These are phyloP conservation scores for Prunella himalayana DNA, from an alignment of 2,113 vertebrate genomes.

Conservation along the genomic window DNA sequence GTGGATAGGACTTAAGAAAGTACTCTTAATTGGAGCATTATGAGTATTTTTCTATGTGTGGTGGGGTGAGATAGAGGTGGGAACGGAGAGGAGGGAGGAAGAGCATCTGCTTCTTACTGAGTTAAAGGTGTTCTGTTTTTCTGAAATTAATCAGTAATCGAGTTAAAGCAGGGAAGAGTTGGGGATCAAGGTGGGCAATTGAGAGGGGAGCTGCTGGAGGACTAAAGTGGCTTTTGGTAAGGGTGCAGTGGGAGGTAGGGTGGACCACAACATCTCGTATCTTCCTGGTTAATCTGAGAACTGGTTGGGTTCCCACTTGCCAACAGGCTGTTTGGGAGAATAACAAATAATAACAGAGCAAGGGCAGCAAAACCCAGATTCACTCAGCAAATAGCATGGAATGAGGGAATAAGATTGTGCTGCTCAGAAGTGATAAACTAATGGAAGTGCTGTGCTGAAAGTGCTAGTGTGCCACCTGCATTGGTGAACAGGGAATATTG, in stretches of 20 bases:
- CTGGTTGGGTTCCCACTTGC: background rate
- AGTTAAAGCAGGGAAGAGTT: background rate
- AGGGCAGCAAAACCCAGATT: background rate
- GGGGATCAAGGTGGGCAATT: background rate
- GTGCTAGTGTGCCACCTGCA: background rate
- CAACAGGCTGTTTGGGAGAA: background rate
- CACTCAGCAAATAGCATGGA: rapidly evolving
- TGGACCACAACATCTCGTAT: rapidly evolving
- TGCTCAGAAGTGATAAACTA: background rate
- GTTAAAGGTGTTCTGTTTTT: background rate
- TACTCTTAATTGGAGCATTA: background rate
- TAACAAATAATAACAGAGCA: background rate
- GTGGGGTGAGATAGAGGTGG: background rate
- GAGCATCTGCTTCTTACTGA: background rate
- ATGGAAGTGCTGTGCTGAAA: background rate
- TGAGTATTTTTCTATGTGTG: background rate
- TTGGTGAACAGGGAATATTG: background rate
- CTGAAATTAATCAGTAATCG: background rate
- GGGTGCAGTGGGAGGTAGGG: background rate
- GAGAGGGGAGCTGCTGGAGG: background rate
- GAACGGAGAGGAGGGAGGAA: background rate
- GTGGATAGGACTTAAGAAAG: background rate
- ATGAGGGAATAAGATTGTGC: background rate
- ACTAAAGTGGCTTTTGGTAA: background rate
- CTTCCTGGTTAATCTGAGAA: background rate